Evolutionary conservation across 2,113 vertebrate genomes (phyloP), one percentile per base, ranked within the genome.

Genomic region (Nothoprocta pentlandii): DNA sequence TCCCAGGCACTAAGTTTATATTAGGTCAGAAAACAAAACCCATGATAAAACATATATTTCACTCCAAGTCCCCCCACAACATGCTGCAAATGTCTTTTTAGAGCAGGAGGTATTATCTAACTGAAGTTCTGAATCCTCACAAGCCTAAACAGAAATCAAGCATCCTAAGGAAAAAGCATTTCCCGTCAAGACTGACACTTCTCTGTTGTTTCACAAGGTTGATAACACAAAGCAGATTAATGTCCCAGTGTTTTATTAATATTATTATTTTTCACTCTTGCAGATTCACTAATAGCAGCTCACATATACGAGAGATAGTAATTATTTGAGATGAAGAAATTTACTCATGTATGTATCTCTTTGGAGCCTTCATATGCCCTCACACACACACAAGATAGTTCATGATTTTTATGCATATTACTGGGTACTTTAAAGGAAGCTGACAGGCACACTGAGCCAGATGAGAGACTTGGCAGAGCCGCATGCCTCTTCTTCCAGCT

Each of bases 341-440:
- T 49, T 30, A 67, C 2, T 5, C 47, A 16, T 0, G 0, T 63
- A 2, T 74, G 2, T 36, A 58, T 22, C 6, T 56, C 4, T 66
- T 69, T 62, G 8, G 25, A 84, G 2, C 12, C 19, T 77, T 47
- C 62, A 42, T 2, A 10, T 51, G 79, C 69, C 62, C 26, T 62
- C 32, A 26, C 8, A 83, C 30, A 15, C 2, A 30, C n/a, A 16
- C 7, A 49, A 14, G 10, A 20, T 25, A 77, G 4, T 6, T 22
- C 51, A 10, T 6, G 2, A 2, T 32, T 86, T 81, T 80, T 58
- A 34, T 2, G 2, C 20, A 6, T 22, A 19, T 80, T 44, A 19
- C 5, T 74, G 6, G 3, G 11, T 46, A 58, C 20, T 81, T 79
- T 20, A 47, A 54, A 68, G 22, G n/a, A 66, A 89, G 6, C 1